phyloP scores from a whole-genome alignment of 1,140 invertebrate genomes.

The Liolophura sinensis region DNA sequence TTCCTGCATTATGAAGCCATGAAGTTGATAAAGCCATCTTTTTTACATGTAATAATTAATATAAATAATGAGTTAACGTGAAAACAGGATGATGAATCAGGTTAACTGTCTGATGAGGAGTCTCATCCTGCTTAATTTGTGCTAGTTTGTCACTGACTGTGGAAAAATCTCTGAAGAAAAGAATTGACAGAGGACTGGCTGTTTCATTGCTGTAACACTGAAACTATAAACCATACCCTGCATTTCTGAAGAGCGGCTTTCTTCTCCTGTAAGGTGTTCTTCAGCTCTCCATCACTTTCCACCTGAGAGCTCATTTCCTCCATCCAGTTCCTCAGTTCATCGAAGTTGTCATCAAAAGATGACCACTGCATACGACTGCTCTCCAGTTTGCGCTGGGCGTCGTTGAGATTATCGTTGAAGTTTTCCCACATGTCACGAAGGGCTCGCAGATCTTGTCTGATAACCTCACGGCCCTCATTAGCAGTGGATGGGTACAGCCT shows the following conservation, averaged over 20 bases:
- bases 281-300: slow-evolving; percentile 85
- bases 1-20: too few species aligned
- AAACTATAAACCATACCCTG: slow-evolving; percentile 66
- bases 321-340: slow-evolving; percentile 89
- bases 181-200: too few species aligned
- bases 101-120: too few species aligned
- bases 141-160: too few species aligned
- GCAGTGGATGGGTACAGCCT: slow-evolving; percentile 83
- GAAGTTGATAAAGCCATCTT: too few species aligned
- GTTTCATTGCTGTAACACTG: not conserved
- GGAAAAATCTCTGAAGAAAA: too few species aligned
- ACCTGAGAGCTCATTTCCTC: slow-evolving; percentile 89
- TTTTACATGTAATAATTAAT: too few species aligned
- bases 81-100: too few species aligned
- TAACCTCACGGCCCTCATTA: slow-evolving; percentile 80
- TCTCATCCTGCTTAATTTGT: too few species aligned
- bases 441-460: slow-evolving; percentile 78
- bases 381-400: slow-evolving; percentile 81
- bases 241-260: slow-evolving; percentile 91
- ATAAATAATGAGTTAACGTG: too few species aligned
- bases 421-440: slow-evolving; percentile 82
- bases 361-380: slow-evolving; percentile 65
- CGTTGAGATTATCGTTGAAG: slow-evolving; percentile 80
- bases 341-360: slow-evolving; percentile 60
- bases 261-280: slow-evolving; percentile 90